phyloP scores from a whole-genome alignment of 2,888 invertebrate species.

The Eupithecia subumbrata region DNA sequence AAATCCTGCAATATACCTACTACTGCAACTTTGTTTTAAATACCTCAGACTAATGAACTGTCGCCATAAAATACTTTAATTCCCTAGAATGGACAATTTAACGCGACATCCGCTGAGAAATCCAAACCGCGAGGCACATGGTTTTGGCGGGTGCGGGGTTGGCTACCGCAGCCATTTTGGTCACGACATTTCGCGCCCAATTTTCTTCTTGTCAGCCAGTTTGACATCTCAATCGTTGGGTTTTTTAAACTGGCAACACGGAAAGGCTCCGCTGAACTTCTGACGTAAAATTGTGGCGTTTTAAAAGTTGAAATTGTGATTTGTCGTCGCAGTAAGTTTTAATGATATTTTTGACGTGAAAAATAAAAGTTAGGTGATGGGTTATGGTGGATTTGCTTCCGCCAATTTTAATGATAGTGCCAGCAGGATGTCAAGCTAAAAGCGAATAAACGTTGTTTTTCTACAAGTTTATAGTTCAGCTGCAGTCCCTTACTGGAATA shows the following conservation, averaged over 20 bases:
- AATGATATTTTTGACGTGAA: constrained; percentile 33
- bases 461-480: background rate
- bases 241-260: constrained; percentile 52
- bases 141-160: constrained; percentile 65
- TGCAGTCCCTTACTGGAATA: background rate
- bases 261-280: constrained; percentile 52
- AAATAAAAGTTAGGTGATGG: constrained; percentile 34
- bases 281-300: constrained; percentile 46
- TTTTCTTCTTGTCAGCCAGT: constrained; percentile 72
- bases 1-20: too few relatives aligned
- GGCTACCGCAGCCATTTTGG: constrained; percentile 58
- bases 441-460: constrained; percentile 6
- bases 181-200: constrained; percentile 77
- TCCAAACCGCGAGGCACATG: constrained; percentile 66
- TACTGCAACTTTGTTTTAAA: constrained; percentile 12
- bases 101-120: constrained; percentile 68
- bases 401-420: constrained; percentile 17
- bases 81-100: constrained; percentile 59
- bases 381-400: constrained; percentile 30
- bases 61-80: constrained; percentile 47
- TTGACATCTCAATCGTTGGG: constrained; percentile 71
- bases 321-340: constrained; percentile 41
- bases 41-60: constrained; percentile 42
- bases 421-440: background rate
- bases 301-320: constrained; percentile 41